phyloP scores from a whole-genome alignment of 2,888 invertebrate genomes.

The Epirrita christyi region DNA sequence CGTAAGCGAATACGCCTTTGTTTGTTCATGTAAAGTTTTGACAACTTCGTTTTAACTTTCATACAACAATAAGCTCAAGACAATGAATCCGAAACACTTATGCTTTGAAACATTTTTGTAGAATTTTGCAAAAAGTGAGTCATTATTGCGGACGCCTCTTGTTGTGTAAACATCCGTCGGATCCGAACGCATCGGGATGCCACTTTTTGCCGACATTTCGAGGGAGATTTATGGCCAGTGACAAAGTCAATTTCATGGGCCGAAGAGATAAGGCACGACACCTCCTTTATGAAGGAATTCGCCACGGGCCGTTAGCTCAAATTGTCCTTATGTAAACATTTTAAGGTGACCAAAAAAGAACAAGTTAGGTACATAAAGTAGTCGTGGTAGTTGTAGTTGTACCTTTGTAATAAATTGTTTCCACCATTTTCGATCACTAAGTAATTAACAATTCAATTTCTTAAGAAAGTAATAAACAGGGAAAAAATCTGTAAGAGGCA shows the following conservation, averaged over 20 bases:
- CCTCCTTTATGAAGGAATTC: constrained; percentile 69
- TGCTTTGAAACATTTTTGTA: constrained; percentile 52
- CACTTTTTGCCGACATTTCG: constrained; percentile 65
- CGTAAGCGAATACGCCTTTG: constrained; percentile 8
- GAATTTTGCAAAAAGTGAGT: constrained; percentile 55
- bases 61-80: constrained; percentile 39
- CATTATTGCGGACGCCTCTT: constrained; percentile 57
- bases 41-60: constrained; percentile 48
- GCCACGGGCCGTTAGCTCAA: constrained; percentile 75
- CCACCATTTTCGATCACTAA: constrained; percentile 56
- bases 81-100: constrained; percentile 43
- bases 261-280: constrained; percentile 63
- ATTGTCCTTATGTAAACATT: constrained; percentile 78
- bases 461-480: constrained; percentile 44
- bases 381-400: too few relatives aligned
- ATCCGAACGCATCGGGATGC: constrained; percentile 63
- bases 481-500: constrained; percentile 37
- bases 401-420: constrained; percentile 75
- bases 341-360: too few relatives aligned
- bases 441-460: constrained; percentile 79
- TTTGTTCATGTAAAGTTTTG: constrained; percentile 41
- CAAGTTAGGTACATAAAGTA: too few relatives aligned
- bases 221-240: constrained; percentile 79
- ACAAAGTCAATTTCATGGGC: constrained; percentile 82
- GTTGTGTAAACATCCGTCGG: constrained; percentile 79